Base-by-base conservation (phyloP, 1,140 invertebrate genomes). In the Atta cephalotes region DNA sequence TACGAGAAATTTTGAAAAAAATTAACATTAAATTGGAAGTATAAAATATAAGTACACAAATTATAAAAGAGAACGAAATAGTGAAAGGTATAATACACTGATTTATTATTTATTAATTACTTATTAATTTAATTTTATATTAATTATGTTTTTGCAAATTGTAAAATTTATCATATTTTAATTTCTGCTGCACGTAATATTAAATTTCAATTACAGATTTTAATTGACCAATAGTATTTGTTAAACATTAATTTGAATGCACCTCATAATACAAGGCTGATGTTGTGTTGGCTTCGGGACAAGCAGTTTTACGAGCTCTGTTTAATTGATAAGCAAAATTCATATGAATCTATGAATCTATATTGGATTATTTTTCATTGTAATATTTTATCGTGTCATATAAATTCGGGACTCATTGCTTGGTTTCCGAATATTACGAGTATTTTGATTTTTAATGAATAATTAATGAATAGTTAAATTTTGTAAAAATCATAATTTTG, bases 71-170 rank as follows among this genome's bases (percentile, higher is more conserved):
- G 18, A 18, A 31, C 18, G 63, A 66, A 35, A 35, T 12, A 66
- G 10, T 66, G 1, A 9, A 66, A n/a, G 7, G 16, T 10, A 6
- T 5, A 9, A 35, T 60, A 60, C 10, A 6, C n/a, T 63, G 16
- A 63, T 63, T 31, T 63, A 31, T 28, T 63, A 63, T 28, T 35
- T 65, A 72, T 72, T 28, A 53, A 31, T 28, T 63, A 62, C 14
- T 31, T 63, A 71, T 71, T 28, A 53, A 53, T 53, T 51, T 25
- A 18, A 2, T 65, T 31, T 28, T 63, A 63, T 56, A 56, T 16
- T 14, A 58, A 21, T 58, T 58, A 0, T 58, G 7, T 58, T n/a
- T 18, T 18, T 21, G 2, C 0, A 9, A 10, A 10, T 18, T 21
- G 0, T 3, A n/a, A 10, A 2, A 58, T 9, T n/a, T n/a, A 58